Conservation (phyloP, 2,113 vertebrate species). For the Oenanthe oenanthe region DNA sequence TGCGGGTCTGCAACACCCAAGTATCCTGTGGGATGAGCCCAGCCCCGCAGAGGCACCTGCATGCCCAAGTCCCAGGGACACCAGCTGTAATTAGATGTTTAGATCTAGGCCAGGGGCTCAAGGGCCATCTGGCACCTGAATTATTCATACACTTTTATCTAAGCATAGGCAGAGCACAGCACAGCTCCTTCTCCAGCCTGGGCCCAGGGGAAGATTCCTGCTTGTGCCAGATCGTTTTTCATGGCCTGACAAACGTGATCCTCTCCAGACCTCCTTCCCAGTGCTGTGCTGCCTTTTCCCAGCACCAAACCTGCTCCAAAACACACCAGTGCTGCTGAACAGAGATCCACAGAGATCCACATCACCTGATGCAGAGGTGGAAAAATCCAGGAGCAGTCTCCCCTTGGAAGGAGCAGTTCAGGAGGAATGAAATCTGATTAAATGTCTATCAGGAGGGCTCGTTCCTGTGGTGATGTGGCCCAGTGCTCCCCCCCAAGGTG, state of each 20-base stretch:
- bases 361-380: accelerated
- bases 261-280: neutral
- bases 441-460: neutral
- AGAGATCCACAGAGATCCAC: neutral
- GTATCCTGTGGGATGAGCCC: neutral
- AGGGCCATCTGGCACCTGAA: constrained; percentile 56
- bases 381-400: neutral
- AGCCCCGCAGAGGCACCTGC: neutral
- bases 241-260: neutral
- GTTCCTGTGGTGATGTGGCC: neutral
- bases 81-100: constrained; percentile 15
- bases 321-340: accelerated
- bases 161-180: neutral
- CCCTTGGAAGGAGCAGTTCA: neutral
- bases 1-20: neutral
- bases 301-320: accelerated
- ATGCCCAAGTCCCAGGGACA: neutral
- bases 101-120: constrained; percentile 42
- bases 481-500: neutral
- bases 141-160: constrained; percentile 28
- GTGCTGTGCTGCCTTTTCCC: neutral
- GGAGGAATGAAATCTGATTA: neutral
- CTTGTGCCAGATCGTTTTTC: neutral
- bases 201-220: neutral
- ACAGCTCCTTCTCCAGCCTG: neutral